These are phyloP conservation scores for Argyrosomus regius DNA, from an alignment of 2,797 vertebrate genomes.

Conservation along the genomic window DNA sequence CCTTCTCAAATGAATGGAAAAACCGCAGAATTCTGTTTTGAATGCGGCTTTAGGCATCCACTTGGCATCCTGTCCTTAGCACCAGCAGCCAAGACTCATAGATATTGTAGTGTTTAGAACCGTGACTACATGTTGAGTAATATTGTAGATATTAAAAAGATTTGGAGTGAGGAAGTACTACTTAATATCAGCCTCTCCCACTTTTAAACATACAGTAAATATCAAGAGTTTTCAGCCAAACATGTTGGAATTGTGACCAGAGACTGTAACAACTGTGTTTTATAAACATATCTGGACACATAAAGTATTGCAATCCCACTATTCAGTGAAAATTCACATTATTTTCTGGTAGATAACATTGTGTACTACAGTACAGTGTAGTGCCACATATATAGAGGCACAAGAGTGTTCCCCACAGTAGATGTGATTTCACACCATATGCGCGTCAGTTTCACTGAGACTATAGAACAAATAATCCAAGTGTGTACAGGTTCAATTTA, in stretches of 20 bases:
- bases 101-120: not conserved
- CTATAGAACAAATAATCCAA: constrained; percentile 67
- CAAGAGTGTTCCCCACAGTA: constrained; percentile 4
- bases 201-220: too few relatives aligned
- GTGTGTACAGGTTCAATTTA: constrained; percentile 67
- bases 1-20: too few relatives aligned
- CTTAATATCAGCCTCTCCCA: not conserved
- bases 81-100: not conserved
- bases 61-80: not conserved
- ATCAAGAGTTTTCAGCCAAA: not conserved
- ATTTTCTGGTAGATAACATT: constrained; percentile 13
- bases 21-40: too few relatives aligned
- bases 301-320: not conserved
- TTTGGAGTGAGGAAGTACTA: not conserved
- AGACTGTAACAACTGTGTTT: not conserved
- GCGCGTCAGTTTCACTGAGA: constrained; percentile 41
- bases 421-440: constrained; percentile 50
- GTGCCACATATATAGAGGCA: constrained; percentile 6
- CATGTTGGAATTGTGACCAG: not conserved
- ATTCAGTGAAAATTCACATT: not conserved
- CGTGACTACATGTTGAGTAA: not conserved
- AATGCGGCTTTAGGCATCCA: not conserved
- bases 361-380: not conserved
- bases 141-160: not conserved
- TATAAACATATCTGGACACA: not conserved